Evolutionary conservation across 2,888 invertebrate species (phyloP).

Genomic region (Leptopilina drosophilae): DNA sequence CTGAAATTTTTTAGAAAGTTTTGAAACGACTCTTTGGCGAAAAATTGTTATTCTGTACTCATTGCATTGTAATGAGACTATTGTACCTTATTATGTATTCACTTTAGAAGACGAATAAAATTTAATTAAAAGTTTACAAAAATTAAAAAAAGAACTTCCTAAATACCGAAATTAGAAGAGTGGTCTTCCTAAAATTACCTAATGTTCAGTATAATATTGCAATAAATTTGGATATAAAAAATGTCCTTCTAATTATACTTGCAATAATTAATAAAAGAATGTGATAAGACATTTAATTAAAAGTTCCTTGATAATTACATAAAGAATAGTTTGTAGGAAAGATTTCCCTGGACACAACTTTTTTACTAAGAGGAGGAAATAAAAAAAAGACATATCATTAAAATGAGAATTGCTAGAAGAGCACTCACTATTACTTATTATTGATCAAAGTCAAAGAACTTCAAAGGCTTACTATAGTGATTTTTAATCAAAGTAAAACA

Average conservation of each 20-base stretch:
- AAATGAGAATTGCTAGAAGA: background rate
- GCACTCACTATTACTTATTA: background rate
- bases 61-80: too few relatives aligned
- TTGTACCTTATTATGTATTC: too few relatives aligned
- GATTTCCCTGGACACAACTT: background rate
- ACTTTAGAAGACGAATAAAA: too few relatives aligned
- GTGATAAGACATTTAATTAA: background rate
- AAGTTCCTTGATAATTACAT: background rate
- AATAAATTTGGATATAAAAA: background rate
- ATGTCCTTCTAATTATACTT: background rate
- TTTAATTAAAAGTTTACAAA: too few relatives aligned
- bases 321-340: background rate
- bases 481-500: constrained; percentile 36
- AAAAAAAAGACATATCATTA: background rate
- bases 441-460: constrained; percentile 11
- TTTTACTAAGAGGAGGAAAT: background rate
- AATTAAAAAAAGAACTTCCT: too few relatives aligned
- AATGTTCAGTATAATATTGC: too few relatives aligned
- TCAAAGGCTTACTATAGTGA: constrained; percentile 13
- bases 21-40: too few relatives aligned
- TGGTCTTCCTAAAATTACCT: too few relatives aligned
- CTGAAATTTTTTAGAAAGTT: too few relatives aligned
- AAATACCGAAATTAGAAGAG: too few relatives aligned
- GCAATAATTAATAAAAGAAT: background rate
- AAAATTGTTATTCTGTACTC: too few relatives aligned